Evolutionary conservation across 2,113 vertebrate genomes (phyloP), one percentile per base, ranked within the genome.

Genomic region (Aptenodytes patagonicus): DNA sequence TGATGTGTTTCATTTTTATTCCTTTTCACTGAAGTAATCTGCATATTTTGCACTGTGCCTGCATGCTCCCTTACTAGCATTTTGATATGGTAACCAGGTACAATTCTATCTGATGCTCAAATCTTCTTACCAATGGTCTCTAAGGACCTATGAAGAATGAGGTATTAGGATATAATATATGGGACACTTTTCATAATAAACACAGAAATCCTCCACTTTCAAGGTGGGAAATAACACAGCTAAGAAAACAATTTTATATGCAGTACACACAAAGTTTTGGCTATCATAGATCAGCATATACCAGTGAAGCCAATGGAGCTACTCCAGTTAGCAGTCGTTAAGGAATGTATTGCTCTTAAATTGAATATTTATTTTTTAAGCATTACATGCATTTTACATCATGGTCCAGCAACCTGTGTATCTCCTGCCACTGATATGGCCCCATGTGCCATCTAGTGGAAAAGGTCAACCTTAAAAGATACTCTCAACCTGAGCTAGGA

Each of bases 381-480:
- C 2, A 28, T 61, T 87, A 26, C 5, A 61, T 29, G 7, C 31
- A 52, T 64, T 87, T 91, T 79, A 60, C 40, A 83, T 31, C 34
- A 49, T 6, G n/a, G 78, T 54, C 47, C 72, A 75, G 77, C 11
- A 80, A 49, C n/a, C 22, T 55, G 49, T 52, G 31, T 58, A 29
- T 79, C 54, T 91, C 58, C 87, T 93, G 93, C 21, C 61, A 91
- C 95, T 93, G 66, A 26, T 32, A 7, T 93, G 66, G 90, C 90
- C 90, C 96, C 87, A 94, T 76, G 87, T 97, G 95, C 96, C 95
- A 96, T 93, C 95, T 96, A 97, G 96, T 96, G 96, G 95, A 97
- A 96, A 96, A 96, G 93, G 95, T 96, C 93, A 96, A 76, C 36
- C 44, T 91, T 85, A 83, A 91, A 93, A 90, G 44, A 88, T 72